Base-by-base conservation (phyloP, 2,113 vertebrate species). In the Aegypius monachus region DNA sequence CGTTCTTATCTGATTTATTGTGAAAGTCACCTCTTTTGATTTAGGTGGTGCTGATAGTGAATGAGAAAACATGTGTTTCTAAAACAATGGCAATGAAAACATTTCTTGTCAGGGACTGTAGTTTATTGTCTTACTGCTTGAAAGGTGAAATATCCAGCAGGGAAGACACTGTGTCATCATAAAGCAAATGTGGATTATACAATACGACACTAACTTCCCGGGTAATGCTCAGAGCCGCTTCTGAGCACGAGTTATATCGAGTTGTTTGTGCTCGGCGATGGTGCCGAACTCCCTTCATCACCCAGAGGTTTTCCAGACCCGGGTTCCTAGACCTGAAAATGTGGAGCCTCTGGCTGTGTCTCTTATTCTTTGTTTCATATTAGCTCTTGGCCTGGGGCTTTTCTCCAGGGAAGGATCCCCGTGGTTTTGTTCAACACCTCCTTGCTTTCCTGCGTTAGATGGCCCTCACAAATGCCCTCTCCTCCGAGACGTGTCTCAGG, bases 171-270 rank as follows among this genome's bases (percentile, higher is more conserved):
- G 95, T 96, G 90, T 98, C 96, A 97, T 97, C 94, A 91, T 97
- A 98, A 98, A 98, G 96, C 87, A 92, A 78, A 96, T 89, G 97
- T 50, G 92, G 95, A 95, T 98, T 97, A 98, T 97, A 94, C 90
- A 93, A 42, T 63, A 81, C n/a, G 90, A 85, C 95, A 97, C 81
- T 97, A 97, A 96, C 93, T 95, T 97, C 92, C 89, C 14, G 3
- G 88, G 89, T 95, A 97, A 97, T 94, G 94, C 95, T 97, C 94
- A 84, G 66, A 97, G 95, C 91, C 1, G 31, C 93, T 86, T 87
- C 96, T 68, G 89, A 95, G 86, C 89, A 14, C 81, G 52, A 95
- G 88, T 96, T 97, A 94, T 48, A 91, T 66, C 1, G 32, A 96
- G 83, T 58, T 87, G 43, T 94, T 95, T 96, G 94, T 94, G 81